Conservation (phyloP, 2,888 invertebrate species). For the Apotomis turbidana region DNA sequence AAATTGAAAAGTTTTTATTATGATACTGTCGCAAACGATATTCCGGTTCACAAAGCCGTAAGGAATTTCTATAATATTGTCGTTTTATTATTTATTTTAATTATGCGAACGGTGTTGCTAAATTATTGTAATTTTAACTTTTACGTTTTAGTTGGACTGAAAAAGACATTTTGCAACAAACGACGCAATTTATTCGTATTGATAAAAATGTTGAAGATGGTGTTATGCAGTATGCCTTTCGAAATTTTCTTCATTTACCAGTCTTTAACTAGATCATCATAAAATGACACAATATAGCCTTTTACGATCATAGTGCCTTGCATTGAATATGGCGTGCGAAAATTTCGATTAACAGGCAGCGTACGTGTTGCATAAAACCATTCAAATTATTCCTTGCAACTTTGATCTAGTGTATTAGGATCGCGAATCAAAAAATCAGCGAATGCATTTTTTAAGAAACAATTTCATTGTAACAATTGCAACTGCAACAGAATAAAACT, state of each 20-base stretch:
- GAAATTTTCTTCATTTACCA: background rate
- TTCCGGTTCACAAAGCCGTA: conserved; percentile 20
- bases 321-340: background rate
- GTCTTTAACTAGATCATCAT: background rate
- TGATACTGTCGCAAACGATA: conserved; percentile 53
- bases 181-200: background rate
- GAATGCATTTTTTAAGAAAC: background rate
- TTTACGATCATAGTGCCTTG: background rate
- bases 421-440: conserved; percentile 7
- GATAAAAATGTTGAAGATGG: too few species aligned
- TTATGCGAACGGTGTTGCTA: background rate
- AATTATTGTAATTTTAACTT: too few species aligned
- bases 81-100: background rate
- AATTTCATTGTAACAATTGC: background rate
- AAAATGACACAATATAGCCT: background rate
- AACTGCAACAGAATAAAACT: too few species aligned
- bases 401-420: conserved; percentile 23
- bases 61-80: conserved; percentile 2
- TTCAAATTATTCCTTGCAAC: conserved; percentile 21
- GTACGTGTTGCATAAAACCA: conserved; percentile 18
- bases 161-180: background rate
- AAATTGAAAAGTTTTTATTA: background rate
- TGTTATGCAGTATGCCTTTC: too few species aligned
- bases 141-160: too few species aligned
- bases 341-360: background rate